Evolutionary conservation across 2,113 vertebrate genomes (phyloP).

Genomic region (Ibidorhyncha struthersii): DNA sequence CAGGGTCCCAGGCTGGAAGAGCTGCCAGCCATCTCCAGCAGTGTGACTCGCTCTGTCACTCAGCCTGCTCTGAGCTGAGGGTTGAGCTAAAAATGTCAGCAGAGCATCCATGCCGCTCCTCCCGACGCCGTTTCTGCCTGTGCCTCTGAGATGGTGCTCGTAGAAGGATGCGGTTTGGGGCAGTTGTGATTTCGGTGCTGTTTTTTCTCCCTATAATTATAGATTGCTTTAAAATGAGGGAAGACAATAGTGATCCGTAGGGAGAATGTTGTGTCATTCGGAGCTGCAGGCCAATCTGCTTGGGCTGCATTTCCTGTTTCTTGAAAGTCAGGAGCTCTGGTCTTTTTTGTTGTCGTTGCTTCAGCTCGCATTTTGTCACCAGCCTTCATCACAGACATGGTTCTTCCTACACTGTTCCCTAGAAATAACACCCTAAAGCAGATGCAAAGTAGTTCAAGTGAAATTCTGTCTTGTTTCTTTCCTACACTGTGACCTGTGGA

Average conservation of each 20-base stretch:
- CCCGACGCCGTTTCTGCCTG: neutral
- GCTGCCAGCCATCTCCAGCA: neutral
- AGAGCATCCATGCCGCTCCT: neutral
- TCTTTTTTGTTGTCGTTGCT: neutral
- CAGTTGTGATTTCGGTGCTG: neutral
- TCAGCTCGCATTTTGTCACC: neutral
- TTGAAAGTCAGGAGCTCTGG: neutral
- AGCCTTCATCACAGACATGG: neutral
- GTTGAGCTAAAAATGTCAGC: neutral
- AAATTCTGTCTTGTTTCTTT: neutral
- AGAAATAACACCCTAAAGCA: neutral
- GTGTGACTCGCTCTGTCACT: no score
- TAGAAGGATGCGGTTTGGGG: neutral
- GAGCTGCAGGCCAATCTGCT: neutral
- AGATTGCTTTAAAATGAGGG: neutral
- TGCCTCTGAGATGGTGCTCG: accelerated
- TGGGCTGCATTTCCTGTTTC: neutral
- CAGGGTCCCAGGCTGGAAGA: neutral
- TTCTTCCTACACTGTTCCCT: neutral
- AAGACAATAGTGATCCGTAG: accelerated
- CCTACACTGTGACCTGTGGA: neutral
- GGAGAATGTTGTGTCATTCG: neutral
- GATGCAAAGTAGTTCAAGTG: neutral
- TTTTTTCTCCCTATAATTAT: accelerated
- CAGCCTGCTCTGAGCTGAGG: neutral